These are phyloP conservation scores for Drosophila recens DNA, from an alignment of 2,888 invertebrate species.

Conservation along the genomic window DNA sequence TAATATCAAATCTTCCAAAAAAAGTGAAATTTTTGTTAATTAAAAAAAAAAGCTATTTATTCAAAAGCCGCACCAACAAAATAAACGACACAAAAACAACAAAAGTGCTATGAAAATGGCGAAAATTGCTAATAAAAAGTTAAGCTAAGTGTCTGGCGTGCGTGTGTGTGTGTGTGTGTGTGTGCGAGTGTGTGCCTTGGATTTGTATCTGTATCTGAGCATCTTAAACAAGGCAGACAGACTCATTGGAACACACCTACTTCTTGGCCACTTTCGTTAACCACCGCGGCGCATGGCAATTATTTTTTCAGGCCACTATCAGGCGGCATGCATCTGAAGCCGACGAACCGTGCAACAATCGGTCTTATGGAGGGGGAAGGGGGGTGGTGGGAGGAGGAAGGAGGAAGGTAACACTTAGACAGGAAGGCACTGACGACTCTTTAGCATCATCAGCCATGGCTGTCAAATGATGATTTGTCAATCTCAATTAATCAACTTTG, in stretches of 20 bases:
- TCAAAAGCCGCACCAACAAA: conserved; percentile 43
- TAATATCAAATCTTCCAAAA: conserved; percentile 44
- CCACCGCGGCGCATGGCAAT: conserved; percentile 57
- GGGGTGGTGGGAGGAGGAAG: no score
- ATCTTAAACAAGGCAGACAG: conserved; percentile 51
- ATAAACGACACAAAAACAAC: conserved; percentile 1
- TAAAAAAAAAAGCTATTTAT: conserved; percentile 63
- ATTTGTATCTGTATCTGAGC: conserved; percentile 59
- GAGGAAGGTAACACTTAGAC: neutral
- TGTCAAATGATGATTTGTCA: conserved; percentile 42
- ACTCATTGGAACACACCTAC: conserved; percentile 64
- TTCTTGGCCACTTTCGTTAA: conserved; percentile 66
- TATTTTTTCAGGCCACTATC: conserved; percentile 57
- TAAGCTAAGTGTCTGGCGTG: conserved; percentile 28
- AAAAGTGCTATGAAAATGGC: conserved; percentile 60
- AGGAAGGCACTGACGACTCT: conserved; percentile 16
- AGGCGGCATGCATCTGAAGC: conserved; percentile 56
- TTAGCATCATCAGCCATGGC: conserved; percentile 18
- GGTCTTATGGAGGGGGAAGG: neutral
- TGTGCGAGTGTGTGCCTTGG: conserved; percentile 50
- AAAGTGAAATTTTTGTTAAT: conserved; percentile 77
- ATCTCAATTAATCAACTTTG: conserved; percentile 10
- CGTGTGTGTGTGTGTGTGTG: conserved; percentile 31
- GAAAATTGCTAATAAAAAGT: conserved; percentile 73
- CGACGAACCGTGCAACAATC: conserved; percentile 31